A percentile compares a stretch with the other conserved stretches of the same genome.
These are phyloP conservation scores for Cactoblastis cactorum DNA, from an alignment of 2,888 invertebrate genomes.

Conservation along the genomic window DNA sequence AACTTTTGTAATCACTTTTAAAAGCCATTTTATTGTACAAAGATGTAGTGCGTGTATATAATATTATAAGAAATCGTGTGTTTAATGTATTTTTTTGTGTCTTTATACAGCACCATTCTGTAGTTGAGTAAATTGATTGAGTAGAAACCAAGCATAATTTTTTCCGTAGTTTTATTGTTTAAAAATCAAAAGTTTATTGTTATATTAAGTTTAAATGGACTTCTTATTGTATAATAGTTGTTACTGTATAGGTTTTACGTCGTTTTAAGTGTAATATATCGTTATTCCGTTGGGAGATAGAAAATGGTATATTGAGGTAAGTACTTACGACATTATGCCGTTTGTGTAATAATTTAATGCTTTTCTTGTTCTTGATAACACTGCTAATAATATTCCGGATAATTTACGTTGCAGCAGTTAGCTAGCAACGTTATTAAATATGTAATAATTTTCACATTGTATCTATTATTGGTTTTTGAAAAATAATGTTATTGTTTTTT, in stretches of 20 bases:
- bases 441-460: not conserved
- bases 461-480: not conserved
- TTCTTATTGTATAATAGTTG: conserved; percentile 39
- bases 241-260: conserved; percentile 45
- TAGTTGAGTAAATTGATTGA: conserved; percentile 42
- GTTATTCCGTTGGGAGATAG: conserved; percentile 29
- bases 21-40: conserved; percentile 52
- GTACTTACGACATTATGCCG: conserved; percentile 25
- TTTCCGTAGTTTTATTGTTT: conserved; percentile 41
- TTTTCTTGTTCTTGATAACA: conserved; percentile 34
- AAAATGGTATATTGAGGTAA: conserved; percentile 48
- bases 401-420: conserved; percentile 8
- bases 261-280: conserved; percentile 32
- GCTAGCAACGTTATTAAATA: not conserved
- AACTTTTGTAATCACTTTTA: conserved; percentile 74
- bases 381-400: conserved; percentile 26
- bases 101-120: conserved; percentile 46
- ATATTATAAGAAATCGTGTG: conserved; percentile 50
- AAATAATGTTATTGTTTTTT: not conserved
- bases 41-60: conserved; percentile 65
- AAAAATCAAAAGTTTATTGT: conserved; percentile 34
- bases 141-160: conserved; percentile 29
- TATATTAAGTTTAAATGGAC: conserved; percentile 42
- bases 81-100: conserved; percentile 47
- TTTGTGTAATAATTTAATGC: conserved; percentile 29